These are phyloP conservation scores for Girardinichthys multiradiatus DNA, from an alignment of 2,113 vertebrate species.

Conservation along the genomic window DNA sequence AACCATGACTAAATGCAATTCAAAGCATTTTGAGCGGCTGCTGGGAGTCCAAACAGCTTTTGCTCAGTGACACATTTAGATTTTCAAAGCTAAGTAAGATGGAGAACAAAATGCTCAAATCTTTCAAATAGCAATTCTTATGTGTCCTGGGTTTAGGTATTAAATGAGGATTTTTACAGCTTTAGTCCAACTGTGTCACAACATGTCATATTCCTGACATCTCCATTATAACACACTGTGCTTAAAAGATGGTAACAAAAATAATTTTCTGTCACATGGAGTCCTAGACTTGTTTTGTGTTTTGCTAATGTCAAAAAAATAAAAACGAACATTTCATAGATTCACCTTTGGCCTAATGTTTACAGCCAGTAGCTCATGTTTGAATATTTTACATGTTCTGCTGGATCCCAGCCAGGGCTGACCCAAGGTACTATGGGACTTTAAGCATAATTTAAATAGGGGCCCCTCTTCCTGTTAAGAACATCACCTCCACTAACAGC, in stretches of 20 bases:
- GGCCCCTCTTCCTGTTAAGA: too few species aligned
- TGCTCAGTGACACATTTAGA: not conserved
- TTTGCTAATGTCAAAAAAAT: not conserved
- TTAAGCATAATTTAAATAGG: too few species aligned
- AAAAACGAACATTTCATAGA: constrained; percentile 16
- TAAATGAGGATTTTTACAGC: not conserved
- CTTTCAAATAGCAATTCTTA: not conserved
- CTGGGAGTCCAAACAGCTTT: constrained; percentile 6
- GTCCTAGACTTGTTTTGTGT: not conserved
- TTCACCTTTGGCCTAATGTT: not conserved
- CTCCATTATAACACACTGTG: not conserved
- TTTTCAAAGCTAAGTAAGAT: not conserved
- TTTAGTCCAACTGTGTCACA: not conserved
- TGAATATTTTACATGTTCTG: not conserved
- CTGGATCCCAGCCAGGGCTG: too few species aligned
- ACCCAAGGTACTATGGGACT: too few species aligned
- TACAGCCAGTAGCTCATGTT: not conserved
- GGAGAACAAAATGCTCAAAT: not conserved
- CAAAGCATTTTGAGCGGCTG: constrained; percentile 1
- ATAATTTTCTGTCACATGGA: not conserved
- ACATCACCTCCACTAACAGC: too few species aligned
- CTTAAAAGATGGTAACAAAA: not conserved
- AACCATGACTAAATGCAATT: constrained; percentile 31
- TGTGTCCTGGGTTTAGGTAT: not conserved
- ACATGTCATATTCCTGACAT: constrained; percentile 6